These are phyloP conservation scores for Drosophila sordidula DNA, from an alignment of 2,888 invertebrate species.

Conservation along the genomic window DNA sequence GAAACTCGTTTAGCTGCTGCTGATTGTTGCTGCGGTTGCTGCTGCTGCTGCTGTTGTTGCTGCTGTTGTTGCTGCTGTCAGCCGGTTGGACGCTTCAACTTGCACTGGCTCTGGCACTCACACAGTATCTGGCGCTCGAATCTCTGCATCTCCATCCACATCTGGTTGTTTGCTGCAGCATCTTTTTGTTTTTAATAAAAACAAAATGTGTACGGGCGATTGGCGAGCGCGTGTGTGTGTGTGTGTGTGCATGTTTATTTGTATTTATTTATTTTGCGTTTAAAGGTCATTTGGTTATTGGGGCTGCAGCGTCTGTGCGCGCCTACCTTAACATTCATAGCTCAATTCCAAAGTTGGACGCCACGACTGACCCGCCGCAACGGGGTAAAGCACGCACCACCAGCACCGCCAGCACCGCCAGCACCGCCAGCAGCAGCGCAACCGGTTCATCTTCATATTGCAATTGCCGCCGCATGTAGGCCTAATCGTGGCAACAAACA, in stretches of 20 bases:
- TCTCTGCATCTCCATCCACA: conserved; percentile 43
- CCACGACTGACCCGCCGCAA: conserved; percentile 54
- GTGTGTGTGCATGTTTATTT: conserved; percentile 25
- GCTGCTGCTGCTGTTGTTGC: background rate
- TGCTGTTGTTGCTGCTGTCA: conserved; percentile 17
- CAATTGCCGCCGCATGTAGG: conserved; percentile 44
- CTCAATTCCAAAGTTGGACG: conserved; percentile 74
- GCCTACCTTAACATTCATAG: conserved; percentile 84
- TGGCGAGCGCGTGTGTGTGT: conserved; percentile 34
- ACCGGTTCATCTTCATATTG: conserved; percentile 62
- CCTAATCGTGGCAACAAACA: conserved; percentile 50
- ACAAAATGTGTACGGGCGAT: conserved; percentile 54
- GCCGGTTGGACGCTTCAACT: conserved; percentile 29
- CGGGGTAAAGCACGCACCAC: conserved; percentile 36
- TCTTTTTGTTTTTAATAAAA: conserved; percentile 50
- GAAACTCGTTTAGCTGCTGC: conserved; percentile 33
- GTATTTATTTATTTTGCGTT: conserved; percentile 59
- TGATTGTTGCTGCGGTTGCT: background rate
- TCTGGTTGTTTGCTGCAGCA: conserved; percentile 39
- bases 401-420: conserved; percentile 29
- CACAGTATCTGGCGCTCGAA: conserved; percentile 23
- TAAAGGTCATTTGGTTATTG: conserved; percentile 77
- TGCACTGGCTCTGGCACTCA: conserved; percentile 35
- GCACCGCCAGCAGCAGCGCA: conserved; percentile 42
- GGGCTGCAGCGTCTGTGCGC: conserved; percentile 56